Evolutionary conservation across 2,113 vertebrate species (phyloP), one percentile per base, ranked within the genome.

Genomic region (Uropsilus gracilis): DNA sequence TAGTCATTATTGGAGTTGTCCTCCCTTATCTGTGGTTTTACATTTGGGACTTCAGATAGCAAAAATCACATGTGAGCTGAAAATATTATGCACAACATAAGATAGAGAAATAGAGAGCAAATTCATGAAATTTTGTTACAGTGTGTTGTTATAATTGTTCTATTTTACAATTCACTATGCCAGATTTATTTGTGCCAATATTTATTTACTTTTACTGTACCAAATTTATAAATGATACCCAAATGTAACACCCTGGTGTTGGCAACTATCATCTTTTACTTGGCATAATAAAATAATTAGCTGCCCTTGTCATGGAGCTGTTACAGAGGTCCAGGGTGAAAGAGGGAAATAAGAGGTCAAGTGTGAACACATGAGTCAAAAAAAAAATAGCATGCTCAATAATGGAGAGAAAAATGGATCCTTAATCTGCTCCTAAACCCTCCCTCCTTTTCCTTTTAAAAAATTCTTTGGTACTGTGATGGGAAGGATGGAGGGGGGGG

Each of bases 261-360:
- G 53, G 61, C 26, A 16, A 30, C 12, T 32, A 1, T 34, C 77
- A 30, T 28, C 82, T 57, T 28, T 22, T 48, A 64, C 3, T 37
- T 37, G n/a, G 34, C 57, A 73, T 37, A 28, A 20, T 44, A 28
- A 97, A 94, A 87, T 91, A 96, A 98, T 98, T 98, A 98, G 97
- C 97, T 97, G 96, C 90, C 96, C 97, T 98, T 98, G 98, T 96
- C 95, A 94, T 85, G 94, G 72, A 97, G 97, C 97, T 98, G 97
- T 96, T 96, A 64, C 91, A 96, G 96, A 96, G 97, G 91, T 77
- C 95, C 92, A 55, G 96, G 93, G 84, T 72, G 55, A 93, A 96
- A 98, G 85, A 37, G 91, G 63, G 95, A 89, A 97, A 83, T 26
- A 64, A 84, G 94, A 91, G 96, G 93, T 98, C 98, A 98, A 98